phyloP scores from a whole-genome alignment of 2,888 invertebrate species.

The Cephonodes hylas region DNA sequence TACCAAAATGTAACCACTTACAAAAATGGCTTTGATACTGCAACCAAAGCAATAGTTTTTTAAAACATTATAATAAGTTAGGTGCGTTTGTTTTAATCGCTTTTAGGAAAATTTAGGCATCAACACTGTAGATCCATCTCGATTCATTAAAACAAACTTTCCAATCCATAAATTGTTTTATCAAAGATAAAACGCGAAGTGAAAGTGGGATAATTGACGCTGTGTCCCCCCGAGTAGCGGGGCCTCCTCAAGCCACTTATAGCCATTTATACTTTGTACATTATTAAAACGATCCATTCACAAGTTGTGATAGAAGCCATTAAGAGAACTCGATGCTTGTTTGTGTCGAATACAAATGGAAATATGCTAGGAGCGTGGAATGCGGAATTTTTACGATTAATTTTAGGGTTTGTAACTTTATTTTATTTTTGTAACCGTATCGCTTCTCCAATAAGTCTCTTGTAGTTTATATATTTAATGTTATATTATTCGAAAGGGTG shows the following conservation, averaged over 20 bases:
- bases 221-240: background rate
- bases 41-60: too few relatives aligned
- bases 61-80: too few relatives aligned
- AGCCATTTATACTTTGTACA: conserved; percentile 1
- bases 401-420: too few relatives aligned
- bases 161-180: background rate
- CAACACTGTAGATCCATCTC: background rate
- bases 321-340: background rate
- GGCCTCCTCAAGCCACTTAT: background rate
- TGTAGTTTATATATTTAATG: too few relatives aligned
- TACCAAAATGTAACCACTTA: too few relatives aligned
- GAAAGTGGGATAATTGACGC: background rate
- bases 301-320: background rate
- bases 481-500: too few relatives aligned
- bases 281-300: conserved; percentile 2
- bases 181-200: background rate
- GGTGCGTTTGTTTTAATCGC: too few relatives aligned
- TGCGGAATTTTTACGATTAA: too few relatives aligned
- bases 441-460: too few relatives aligned
- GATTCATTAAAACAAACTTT: conserved; percentile 7
- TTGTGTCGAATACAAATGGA: background rate
- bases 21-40: too few relatives aligned
- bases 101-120: background rate
- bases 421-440: too few relatives aligned
- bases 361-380: background rate